These are phyloP conservation scores for Chaetogeoica ovagalla DNA, from an alignment of 2,888 invertebrate species.

Conservation along the genomic window DNA sequence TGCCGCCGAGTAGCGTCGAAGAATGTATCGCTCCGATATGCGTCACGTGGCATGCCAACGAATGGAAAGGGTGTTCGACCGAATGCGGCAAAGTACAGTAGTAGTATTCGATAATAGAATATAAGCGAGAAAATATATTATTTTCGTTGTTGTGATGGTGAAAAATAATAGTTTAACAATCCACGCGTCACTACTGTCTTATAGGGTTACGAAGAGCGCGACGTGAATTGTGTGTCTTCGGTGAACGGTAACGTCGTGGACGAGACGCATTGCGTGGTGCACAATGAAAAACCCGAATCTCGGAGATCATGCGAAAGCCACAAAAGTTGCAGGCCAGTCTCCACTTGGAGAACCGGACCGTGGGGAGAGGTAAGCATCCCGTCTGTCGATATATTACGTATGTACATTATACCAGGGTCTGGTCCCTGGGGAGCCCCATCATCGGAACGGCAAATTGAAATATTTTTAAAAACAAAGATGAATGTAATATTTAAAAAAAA, in stretches of 20 bases:
- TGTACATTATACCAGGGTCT: too few relatives aligned
- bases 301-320: conserved; percentile 44
- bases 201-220: conserved; percentile 41
- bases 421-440: too few relatives aligned
- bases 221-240: conserved; percentile 32
- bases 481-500: too few relatives aligned
- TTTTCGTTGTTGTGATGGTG: too few relatives aligned
- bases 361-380: conserved; percentile 61
- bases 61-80: conserved; percentile 59
- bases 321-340: conserved; percentile 33
- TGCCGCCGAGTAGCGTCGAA: conserved; percentile 53
- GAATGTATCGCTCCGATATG: conserved; percentile 57
- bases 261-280: conserved; percentile 38
- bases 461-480: too few relatives aligned
- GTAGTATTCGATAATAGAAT: too few relatives aligned
- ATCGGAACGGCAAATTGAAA: too few relatives aligned
- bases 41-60: conserved; percentile 60
- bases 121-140: too few relatives aligned
- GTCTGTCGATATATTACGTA: too few relatives aligned
- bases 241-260: conserved; percentile 32
- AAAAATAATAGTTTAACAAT: too few relatives aligned
- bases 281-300: conserved; percentile 42
- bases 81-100: conserved; percentile 59
- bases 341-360: conserved; percentile 54
- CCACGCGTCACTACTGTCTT: too few relatives aligned